These are phyloP conservation scores for Lordiphosa mommai DNA, from an alignment of 1,140 invertebrate genomes.

Conservation along the genomic window DNA sequence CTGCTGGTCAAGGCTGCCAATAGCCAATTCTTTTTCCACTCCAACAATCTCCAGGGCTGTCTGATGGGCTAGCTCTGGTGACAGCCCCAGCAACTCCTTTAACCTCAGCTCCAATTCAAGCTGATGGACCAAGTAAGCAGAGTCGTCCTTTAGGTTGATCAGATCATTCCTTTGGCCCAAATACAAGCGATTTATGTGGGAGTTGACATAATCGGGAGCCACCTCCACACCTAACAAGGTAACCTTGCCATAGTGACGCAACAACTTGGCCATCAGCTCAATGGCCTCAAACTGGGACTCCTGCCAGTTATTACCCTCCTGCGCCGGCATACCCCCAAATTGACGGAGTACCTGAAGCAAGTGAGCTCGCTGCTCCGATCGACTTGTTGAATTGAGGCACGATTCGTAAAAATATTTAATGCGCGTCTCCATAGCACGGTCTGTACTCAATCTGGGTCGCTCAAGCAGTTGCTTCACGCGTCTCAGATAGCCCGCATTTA, in stretches of 20 bases:
- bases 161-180: slow-evolving; percentile 52
- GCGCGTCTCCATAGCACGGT: slow-evolving; percentile 55
- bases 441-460: slow-evolving; percentile 46
- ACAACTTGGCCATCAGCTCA: slow-evolving; percentile 82
- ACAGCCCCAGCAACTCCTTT: slow-evolving; percentile 35
- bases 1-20: slow-evolving; percentile 15
- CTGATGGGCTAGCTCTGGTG: slow-evolving; percentile 1
- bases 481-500: slow-evolving; percentile 42
- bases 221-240: slow-evolving; percentile 54
- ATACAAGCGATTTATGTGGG: slow-evolving; percentile 53
- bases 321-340: slow-evolving; percentile 89
- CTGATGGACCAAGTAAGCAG: slow-evolving; percentile 10
- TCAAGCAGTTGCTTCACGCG: slow-evolving; percentile 37
- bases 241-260: slow-evolving; percentile 84
- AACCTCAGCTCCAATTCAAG: slow-evolving; percentile 15
- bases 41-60: slow-evolving; percentile 19
- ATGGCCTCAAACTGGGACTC: slow-evolving; percentile 84
- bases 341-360: slow-evolving; percentile 82
- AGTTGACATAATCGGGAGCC: slow-evolving; percentile 43
- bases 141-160: not conserved
- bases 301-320: slow-evolving; percentile 83
- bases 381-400: slow-evolving; percentile 73
- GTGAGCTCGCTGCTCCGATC: slow-evolving; percentile 81
- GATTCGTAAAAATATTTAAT: slow-evolving; percentile 73
- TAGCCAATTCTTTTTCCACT: slow-evolving; percentile 27